Base-by-base conservation (phyloP, 2,888 invertebrate genomes). In the Keiferia lycopersicella region DNA sequence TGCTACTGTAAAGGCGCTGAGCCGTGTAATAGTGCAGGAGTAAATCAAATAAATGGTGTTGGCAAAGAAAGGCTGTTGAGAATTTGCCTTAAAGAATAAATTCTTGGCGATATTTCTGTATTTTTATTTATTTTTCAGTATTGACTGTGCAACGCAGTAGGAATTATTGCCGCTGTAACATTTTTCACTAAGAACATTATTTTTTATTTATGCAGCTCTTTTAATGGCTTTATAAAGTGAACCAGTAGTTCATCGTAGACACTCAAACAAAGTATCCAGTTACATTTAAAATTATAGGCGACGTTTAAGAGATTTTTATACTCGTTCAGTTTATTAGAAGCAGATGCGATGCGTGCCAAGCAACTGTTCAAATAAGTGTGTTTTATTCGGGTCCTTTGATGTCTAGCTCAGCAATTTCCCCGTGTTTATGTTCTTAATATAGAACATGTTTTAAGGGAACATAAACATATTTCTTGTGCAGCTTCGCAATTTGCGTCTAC, bases 311-410 rank as follows among this genome's bases (percentile, higher is more conserved):
- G 75, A 75, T 74, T 73, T 82, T 84, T 82, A 81, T 83, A 79
- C 80, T 73, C 71, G 77, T 81, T 72, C 79, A 77, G 77, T 84
- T 86, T 87, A 86, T 87, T 81, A 81, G 76, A 75, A 83, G 71
- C 86, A 87, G 82, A 87, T 86, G 85, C 81, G 82, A 87, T 85
- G 85, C 81, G 81, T 80, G 76, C 72, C 71, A 67, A 73, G 74
- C 79, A 73, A 79, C 81, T 77, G 82, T 78, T 81, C 79, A 79
- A 82, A 84, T 83, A 84, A 82, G 81, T 80, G 78, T 79, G 77
- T 83, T 84, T 84, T 83, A 86, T 84, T 79, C 77, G 78, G 79
- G 76, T 77, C 79, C 87, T 88, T 88, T 88, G 86, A 88, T 84
- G 84, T 88, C 77, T 81, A 72, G 78, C 76, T 76, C 74, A 83